These are phyloP conservation scores for Volucella inflata DNA, from an alignment of 2,888 invertebrate genomes.

Conservation along the genomic window DNA sequence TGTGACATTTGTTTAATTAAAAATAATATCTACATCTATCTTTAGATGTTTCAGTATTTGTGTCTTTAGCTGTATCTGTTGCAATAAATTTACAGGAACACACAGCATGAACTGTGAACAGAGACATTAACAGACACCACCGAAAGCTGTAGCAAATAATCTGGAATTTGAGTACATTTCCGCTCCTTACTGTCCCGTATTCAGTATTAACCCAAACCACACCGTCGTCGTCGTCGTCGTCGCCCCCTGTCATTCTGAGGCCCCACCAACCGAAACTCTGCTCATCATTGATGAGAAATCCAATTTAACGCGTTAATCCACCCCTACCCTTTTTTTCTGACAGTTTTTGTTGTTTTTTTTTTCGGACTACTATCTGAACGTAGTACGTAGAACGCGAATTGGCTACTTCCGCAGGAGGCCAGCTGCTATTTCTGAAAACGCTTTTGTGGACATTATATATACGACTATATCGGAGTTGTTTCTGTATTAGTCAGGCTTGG, in stretches of 20 bases:
- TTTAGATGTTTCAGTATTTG: too few relatives aligned
- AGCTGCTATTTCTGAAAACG: slow-evolving; percentile 50
- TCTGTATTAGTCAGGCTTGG: slow-evolving; percentile 47
- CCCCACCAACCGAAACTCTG: background rate
- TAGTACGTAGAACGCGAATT: slow-evolving; percentile 53
- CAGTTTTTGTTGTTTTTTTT: slow-evolving; percentile 52
- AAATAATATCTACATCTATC: slow-evolving; percentile 1
- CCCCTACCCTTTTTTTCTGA: slow-evolving; percentile 49
- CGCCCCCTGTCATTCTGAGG: slow-evolving; percentile 1
- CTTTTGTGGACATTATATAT: slow-evolving; percentile 14
- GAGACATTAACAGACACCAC: slow-evolving; percentile 60
- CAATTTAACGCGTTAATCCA: slow-evolving; percentile 75
- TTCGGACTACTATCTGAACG: slow-evolving; percentile 20
- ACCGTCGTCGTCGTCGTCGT: slow-evolving; percentile 10
- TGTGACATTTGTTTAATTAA: slow-evolving; percentile 34
- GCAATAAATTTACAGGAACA: slow-evolving; percentile 35
- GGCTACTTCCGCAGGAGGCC: slow-evolving; percentile 75
- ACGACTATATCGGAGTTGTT: slow-evolving; percentile 7
- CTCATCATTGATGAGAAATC: slow-evolving; percentile 73
- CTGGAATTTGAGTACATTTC: slow-evolving; percentile 65
- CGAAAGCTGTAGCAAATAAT: slow-evolving; percentile 66
- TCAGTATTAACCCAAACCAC: background rate
- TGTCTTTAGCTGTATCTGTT: slow-evolving; percentile 12
- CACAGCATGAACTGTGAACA: slow-evolving; percentile 27
- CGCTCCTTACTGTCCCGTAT: slow-evolving; percentile 30